Percentiles rank a stretch among this genome's conserved stretches.
These are phyloP conservation scores for Drosophila suboccidentalis DNA, from an alignment of 2,888 invertebrate species.

Conservation along the genomic window DNA sequence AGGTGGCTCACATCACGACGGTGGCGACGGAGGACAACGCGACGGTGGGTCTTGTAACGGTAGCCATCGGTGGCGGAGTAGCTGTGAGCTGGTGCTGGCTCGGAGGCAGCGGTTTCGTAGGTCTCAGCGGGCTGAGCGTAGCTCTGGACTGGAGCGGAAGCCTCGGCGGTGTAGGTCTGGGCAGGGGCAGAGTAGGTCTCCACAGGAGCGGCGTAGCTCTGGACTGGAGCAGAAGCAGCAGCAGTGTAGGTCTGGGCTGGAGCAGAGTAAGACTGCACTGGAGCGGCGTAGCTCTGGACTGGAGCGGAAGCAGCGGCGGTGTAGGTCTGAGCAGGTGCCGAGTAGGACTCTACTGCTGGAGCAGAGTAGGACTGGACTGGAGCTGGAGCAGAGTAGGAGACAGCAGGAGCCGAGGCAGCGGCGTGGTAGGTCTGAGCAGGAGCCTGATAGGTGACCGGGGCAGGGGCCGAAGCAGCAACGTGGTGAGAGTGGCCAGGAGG, in stretches of 20 bases:
- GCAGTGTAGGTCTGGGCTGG: conserved; percentile 51
- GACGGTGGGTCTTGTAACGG: conserved; percentile 81
- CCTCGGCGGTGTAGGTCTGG: conserved; percentile 49
- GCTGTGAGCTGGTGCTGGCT: conserved; percentile 65
- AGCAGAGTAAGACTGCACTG: conserved; percentile 3
- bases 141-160: conserved; percentile 50
- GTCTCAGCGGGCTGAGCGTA: conserved; percentile 51
- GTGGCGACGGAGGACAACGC: conserved; percentile 72
- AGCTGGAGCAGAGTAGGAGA: conserved; percentile 56
- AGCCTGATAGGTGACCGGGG: conserved; percentile 37
- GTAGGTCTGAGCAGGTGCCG: conserved; percentile 30
- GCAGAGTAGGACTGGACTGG: conserved; percentile 40
- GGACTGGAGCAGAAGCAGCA: conserved; percentile 45
- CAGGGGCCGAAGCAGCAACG: conserved; percentile 55
- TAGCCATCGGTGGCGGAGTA: conserved; percentile 76
- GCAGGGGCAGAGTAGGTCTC: conserved; percentile 63
- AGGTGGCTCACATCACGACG: conserved; percentile 82
- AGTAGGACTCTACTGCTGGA: conserved; percentile 29
- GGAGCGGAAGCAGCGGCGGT: conserved; percentile 51
- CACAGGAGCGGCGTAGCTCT: conserved; percentile 40
- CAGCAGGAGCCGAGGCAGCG: conserved; percentile 45
- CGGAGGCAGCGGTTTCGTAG: conserved; percentile 74
- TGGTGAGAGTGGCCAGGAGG: conserved; percentile 67
- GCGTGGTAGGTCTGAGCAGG: conserved; percentile 49
- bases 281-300: conserved; percentile 28